Percentiles rank a stretch among this genome's conserved stretches.
Conservation (phyloP, 2,113 vertebrate genomes). For the Ibidorhyncha struthersii region DNA sequence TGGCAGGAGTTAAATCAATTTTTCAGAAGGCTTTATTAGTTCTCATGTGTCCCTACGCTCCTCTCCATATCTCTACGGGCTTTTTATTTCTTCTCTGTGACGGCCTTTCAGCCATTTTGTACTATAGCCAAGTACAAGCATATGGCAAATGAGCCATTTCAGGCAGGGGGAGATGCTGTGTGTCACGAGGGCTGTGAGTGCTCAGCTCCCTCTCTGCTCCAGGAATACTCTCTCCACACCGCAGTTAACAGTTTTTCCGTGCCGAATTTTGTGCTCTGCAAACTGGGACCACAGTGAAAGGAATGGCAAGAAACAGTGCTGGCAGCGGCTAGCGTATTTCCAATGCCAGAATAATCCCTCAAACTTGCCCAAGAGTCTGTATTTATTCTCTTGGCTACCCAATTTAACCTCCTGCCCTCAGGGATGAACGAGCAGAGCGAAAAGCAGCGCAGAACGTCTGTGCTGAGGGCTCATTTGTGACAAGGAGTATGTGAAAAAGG, state of each 20-base stretch:
- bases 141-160: neutral
- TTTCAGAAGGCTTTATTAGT: neutral
- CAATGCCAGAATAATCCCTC: neutral
- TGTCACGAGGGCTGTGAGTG: neutral
- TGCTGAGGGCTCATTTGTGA: neutral
- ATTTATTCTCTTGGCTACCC: neutral
- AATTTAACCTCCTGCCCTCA: neutral
- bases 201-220: neutral
- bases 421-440: neutral
- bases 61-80: neutral
- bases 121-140: neutral
- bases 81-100: neutral
- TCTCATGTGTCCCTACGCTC: neutral
- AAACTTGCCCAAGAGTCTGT: rapidly evolving
- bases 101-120: neutral
- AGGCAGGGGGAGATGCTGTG: neutral
- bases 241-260: neutral
- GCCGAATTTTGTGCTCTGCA: neutral
- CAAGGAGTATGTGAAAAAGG: neutral
- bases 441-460: neutral
- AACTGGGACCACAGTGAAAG: neutral
- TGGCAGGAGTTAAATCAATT: neutral
- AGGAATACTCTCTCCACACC: neutral
- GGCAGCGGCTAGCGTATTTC: neutral
- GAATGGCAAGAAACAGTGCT: neutral